Evolutionary conservation across 2,797 vertebrate species (phyloP).

Genomic region (Eulemur coronatus): DNA sequence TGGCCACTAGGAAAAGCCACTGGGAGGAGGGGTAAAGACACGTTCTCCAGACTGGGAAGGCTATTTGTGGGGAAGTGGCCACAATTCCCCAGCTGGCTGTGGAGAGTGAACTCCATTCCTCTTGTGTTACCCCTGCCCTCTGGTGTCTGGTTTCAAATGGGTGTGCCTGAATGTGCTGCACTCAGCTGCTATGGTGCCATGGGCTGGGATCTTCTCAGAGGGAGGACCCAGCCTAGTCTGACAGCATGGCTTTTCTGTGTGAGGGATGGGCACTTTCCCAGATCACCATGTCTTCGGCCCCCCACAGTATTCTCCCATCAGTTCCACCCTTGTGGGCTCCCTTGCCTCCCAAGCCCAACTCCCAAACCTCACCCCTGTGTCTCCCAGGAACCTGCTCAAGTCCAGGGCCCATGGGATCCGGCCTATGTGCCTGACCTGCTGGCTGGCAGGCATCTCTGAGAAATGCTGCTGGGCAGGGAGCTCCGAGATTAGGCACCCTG

Average conservation of each 20-base stretch:
- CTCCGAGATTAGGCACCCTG: not conserved
- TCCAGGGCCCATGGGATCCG: not conserved
- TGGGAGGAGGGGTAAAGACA: too few relatives aligned
- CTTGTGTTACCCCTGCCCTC: not conserved
- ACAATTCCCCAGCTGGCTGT: not conserved
- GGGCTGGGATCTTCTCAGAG: not conserved
- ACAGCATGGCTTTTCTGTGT: not conserved
- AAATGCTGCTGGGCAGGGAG: not conserved
- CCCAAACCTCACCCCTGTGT: not conserved
- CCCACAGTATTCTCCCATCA: not conserved
- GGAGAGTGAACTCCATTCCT: not conserved
- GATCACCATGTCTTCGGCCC: too few relatives aligned
- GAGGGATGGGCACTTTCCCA: too few relatives aligned
- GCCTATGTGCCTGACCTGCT: not conserved
- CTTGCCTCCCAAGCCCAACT: not conserved
- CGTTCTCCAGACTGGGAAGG: too few relatives aligned
- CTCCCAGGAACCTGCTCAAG: not conserved
- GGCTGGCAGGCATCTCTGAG: not conserved
- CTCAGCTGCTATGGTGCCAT: too few relatives aligned
- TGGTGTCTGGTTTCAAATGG: not conserved
- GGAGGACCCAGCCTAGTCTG: not conserved
- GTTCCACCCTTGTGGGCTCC: too few relatives aligned
- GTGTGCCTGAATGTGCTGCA: too few relatives aligned
- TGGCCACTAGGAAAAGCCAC: too few relatives aligned
- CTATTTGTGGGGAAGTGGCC: not conserved